These are phyloP conservation scores for Falco novaeseelandiae DNA, from an alignment of 2,797 vertebrate species.

Conservation along the genomic window DNA sequence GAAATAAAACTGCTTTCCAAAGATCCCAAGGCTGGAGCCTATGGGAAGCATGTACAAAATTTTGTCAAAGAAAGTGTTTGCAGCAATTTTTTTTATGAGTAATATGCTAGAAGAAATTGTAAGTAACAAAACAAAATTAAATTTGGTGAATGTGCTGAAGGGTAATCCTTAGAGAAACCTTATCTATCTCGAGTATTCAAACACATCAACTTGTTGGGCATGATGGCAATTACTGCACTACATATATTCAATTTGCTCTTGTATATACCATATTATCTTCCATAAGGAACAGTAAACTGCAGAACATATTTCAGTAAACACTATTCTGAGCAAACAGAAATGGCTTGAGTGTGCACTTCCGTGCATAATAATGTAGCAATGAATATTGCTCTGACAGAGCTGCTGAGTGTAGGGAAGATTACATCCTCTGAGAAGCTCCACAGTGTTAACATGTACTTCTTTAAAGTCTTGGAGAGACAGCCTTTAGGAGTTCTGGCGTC, in stretches of 20 bases:
- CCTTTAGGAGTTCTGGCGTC: background rate
- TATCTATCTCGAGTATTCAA: constrained; percentile 66
- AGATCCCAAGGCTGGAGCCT: constrained; percentile 29
- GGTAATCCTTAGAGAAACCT: constrained; percentile 66
- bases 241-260: constrained; percentile 65
- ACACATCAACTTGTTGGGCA: constrained; percentile 44
- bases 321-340: constrained; percentile 58
- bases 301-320: constrained; percentile 54
- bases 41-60: background rate
- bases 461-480: background rate
- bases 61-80: constrained; percentile 61
- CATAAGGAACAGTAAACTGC: constrained; percentile 33
- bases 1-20: constrained; percentile 58
- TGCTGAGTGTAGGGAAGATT: background rate
- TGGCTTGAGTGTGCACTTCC: background rate
- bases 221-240: constrained; percentile 41
- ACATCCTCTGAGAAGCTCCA: background rate
- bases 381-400: background rate
- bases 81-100: background rate
- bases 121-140: constrained; percentile 71
- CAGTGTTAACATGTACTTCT: background rate
- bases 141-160: constrained; percentile 63
- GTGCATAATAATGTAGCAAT: constrained; percentile 5
- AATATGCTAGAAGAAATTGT: constrained; percentile 44
- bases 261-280: constrained; percentile 66